Evolutionary conservation across 2,113 vertebrate species (phyloP).

Genomic region (Chaenocephalus aceratus): DNA sequence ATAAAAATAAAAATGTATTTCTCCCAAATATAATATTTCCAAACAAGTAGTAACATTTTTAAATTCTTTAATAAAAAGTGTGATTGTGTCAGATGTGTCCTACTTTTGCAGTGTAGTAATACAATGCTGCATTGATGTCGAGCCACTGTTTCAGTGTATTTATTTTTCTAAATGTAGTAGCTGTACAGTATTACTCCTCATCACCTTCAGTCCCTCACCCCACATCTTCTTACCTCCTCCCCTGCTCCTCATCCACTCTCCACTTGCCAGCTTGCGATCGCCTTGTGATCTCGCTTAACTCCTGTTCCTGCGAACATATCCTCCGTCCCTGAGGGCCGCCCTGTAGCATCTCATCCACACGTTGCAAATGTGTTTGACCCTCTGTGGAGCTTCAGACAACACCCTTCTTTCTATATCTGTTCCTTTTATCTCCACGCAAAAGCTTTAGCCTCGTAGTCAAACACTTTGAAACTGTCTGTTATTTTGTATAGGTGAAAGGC

Average conservation of each 20-base stretch:
- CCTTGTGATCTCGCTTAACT: conserved; percentile 48
- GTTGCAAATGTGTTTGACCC: conserved; percentile 63
- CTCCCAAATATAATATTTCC: no score
- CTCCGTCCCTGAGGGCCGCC: conserved; percentile 34
- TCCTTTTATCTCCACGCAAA: not conserved
- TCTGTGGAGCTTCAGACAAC: conserved; percentile 34
- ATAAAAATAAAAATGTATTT: no score
- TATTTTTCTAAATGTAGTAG: not conserved
- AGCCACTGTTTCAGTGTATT: not conserved
- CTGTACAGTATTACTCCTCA: not conserved
- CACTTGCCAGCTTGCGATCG: conserved; percentile 38
- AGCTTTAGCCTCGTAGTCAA: not conserved
- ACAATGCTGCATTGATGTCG: no score
- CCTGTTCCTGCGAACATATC: conserved; percentile 48
- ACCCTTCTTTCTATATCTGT: conserved; percentile 1
- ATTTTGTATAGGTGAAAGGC: not conserved
- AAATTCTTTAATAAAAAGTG: no score
- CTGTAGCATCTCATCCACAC: conserved; percentile 58
- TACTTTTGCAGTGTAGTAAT: no score
- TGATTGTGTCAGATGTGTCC: no score
- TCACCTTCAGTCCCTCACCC: not conserved
- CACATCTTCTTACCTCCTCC: conserved; percentile 6
- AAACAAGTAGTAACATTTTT: no score
- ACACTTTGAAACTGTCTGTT: not conserved
- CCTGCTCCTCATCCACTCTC: conserved; percentile 35